Evolutionary conservation across 2,888 invertebrate genomes (phyloP).

Genomic region (Leptinotarsa peninsularis): DNA sequence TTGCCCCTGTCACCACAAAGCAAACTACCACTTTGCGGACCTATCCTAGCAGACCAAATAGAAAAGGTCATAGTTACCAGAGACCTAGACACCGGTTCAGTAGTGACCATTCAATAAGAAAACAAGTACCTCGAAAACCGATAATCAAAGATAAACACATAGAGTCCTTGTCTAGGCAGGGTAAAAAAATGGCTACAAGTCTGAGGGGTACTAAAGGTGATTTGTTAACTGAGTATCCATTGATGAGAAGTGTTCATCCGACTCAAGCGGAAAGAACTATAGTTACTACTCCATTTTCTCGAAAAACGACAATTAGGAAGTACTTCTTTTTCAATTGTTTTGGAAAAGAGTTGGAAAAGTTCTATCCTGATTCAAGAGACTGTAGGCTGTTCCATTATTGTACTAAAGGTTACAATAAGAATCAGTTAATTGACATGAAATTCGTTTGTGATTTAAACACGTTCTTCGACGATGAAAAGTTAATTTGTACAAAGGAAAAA

Average conservation of each 20-base stretch:
- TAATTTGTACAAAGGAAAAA: constrained; percentile 67
- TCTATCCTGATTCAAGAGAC: constrained; percentile 71
- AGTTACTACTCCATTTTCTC: constrained; percentile 61
- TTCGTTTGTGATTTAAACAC: constrained; percentile 73
- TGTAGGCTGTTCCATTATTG: constrained; percentile 74
- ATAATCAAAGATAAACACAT: constrained; percentile 40
- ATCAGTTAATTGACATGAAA: constrained; percentile 71
- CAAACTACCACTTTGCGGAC: constrained; percentile 22
- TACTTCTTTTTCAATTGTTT: constrained; percentile 69
- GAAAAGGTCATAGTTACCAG: constrained; percentile 23
- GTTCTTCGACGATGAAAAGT: constrained; percentile 68
- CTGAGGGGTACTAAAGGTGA: constrained; percentile 26
- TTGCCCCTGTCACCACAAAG: constrained; percentile 18
- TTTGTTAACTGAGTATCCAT: constrained; percentile 57
- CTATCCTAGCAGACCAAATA: constrained; percentile 24
- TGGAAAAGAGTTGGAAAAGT: constrained; percentile 69
- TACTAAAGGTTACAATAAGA: constrained; percentile 70
- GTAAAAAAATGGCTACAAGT: constrained; percentile 19
- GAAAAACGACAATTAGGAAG: constrained; percentile 43
- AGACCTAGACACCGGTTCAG: constrained; percentile 54
- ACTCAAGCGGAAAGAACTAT: constrained; percentile 58
- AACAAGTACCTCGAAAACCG: constrained; percentile 33
- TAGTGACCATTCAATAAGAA: constrained; percentile 44
- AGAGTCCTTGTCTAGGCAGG: constrained; percentile 30
- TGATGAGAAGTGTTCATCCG: constrained; percentile 62